Base-by-base conservation (phyloP, 2,797 vertebrate genomes). In the Phalanger gymnotis region DNA sequence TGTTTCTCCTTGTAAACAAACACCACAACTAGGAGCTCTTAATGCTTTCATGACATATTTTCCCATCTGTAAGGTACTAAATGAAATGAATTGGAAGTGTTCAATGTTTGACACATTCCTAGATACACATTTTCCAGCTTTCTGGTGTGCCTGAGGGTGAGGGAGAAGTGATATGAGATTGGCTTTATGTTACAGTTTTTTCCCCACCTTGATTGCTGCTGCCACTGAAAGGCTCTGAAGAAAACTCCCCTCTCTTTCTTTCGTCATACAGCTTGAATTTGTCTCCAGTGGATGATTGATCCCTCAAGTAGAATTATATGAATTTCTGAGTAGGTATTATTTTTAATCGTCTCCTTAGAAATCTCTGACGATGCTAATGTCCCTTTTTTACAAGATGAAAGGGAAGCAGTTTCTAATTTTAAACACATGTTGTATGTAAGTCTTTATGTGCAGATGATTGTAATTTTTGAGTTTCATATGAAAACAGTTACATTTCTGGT, bases 331-430 rank as follows among this genome's bases (percentile, higher is more conserved):
- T 40, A 40, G 54, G 58, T 28, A 94, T 73, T 73, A 47, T 66
- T 92, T 90, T 97, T 96, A 91, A 53, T 47, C 90, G 16, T 93
- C 94, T 95, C 92, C 73, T 27, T 94, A 94, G 91, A 96, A 94
- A 90, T 90, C 57, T 94, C 22, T 54, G 34, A 90, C 12, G 2
- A 90, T 95, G 27, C 91, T 34, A 90, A 14, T 47, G 11, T 54
- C 47, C 13, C 90, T 31, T 89, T 93, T 90, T 89, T 95, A 34
- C 61, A 91, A 96, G 52, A 90, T 66, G 54, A n/a, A 95, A 92
- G 52, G 53, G 30, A 96, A 96, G 51, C 90, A 89, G 93, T 90
- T 96, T 95, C 95, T 94, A 92, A 93, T 93, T 98, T 97, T 95
- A 97, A 96, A 92, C 94, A 92, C 90, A 93, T 94, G 92, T 66